Base-by-base conservation (phyloP, 2,113 vertebrate species). In the Myrmecophaga tridactyla region DNA sequence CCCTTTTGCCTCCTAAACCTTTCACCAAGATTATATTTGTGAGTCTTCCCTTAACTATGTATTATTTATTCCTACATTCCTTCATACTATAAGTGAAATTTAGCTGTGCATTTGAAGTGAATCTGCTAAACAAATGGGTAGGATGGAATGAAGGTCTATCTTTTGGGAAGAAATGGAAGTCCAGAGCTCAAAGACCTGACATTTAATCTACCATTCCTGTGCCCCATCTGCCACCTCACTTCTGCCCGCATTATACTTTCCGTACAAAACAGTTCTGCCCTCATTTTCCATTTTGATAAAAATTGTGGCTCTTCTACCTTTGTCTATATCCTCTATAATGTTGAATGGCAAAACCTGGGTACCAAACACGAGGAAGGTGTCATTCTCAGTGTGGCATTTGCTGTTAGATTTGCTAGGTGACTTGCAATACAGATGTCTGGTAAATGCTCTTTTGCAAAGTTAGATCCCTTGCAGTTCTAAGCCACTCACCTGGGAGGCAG, bases 21-120 rank as follows among this genome's bases (percentile, higher is more conserved):
- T n/a, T n/a, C n/a, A n/a, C 41, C 48, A 82, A 67, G 27, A 72
- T 86, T 83, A 48, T 34, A 78, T 81, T 56, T 90, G 34, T 41
- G 4, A 75, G 85, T 58, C 9, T 20, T 20, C 8, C 34, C 4
- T 48, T 46, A 76, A 31, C 18, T 87, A 3, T 81, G 20, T 87
- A 7, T 83, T 92, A 25, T 89, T 90, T 93, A 90, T 85, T 92
- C 7, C 72, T 77, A 82, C 83, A 67, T 80, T 70, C 39, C 15
- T 53, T 89, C 48, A 77, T 10, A 77, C 15, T 85, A 25, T 60
- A 58, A 56, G 41, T 81, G 43, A 92, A 90, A 77, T 84, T 72
- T 73, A 89, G 81, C 67, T 43, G 23, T 77, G 27, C 60, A 87
- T 81, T 39, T 87, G 70, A 96, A 89, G 53, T 92, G 51, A 86